Conservation (phyloP, 2,797 vertebrate species). For the Heteromormyrus szaboi region DNA sequence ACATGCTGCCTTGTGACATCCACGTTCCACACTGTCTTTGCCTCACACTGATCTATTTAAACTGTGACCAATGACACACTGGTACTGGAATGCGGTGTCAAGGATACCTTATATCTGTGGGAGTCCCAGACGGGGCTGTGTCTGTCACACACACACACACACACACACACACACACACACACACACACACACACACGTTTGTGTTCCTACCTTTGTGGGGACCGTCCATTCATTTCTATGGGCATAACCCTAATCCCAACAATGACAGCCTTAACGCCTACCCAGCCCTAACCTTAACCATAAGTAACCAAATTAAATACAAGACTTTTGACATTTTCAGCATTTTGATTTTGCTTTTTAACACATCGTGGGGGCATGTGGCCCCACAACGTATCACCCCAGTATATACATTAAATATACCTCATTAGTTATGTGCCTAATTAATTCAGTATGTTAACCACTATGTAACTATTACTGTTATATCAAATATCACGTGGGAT, state of each 20-base stretch:
- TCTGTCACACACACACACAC: no score
- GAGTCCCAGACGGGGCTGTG: neutral
- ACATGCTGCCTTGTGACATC: neutral
- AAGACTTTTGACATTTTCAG: neutral
- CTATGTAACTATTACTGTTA: neutral
- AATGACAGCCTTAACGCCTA: neutral
- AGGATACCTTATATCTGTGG: neutral
- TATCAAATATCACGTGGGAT: neutral
- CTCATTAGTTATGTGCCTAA: neutral
- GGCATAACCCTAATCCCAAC: neutral
- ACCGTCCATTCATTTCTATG: neutral
- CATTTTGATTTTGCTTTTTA: neutral
- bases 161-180: no score
- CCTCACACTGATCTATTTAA: neutral
- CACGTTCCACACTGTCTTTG: neutral
- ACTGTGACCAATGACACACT: neutral
- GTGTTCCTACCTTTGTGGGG: neutral
- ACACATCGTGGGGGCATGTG: neutral
- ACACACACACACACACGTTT: neutral
- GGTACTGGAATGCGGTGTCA: neutral
- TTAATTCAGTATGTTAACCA: neutral
- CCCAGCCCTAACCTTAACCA: neutral
- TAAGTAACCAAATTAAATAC: neutral
- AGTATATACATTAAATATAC: neutral
- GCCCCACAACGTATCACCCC: neutral